These are phyloP conservation scores for Synanthedon formicaeformis DNA, from an alignment of 2,888 invertebrate species.

Conservation along the genomic window DNA sequence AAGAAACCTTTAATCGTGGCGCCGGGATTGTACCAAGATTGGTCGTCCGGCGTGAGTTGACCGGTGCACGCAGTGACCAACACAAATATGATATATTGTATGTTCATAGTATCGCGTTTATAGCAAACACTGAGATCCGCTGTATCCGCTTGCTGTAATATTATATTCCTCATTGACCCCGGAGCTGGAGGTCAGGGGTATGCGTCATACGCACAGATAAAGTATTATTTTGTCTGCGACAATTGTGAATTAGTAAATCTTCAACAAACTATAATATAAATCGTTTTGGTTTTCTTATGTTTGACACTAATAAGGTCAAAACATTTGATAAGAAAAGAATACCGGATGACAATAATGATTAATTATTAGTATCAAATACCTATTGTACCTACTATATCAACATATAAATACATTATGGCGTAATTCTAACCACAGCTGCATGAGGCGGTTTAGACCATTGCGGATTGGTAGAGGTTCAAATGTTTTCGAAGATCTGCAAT, in stretches of 20 bases:
- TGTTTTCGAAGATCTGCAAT: too few relatives aligned
- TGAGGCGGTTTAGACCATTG: too few relatives aligned
- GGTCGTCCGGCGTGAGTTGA: not conserved
- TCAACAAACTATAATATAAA: not conserved
- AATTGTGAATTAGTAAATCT: not conserved
- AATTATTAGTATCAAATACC: too few relatives aligned
- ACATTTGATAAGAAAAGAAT: not conserved
- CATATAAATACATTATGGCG: too few relatives aligned
- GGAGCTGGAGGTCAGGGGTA: constrained; percentile 19
- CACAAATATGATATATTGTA: not conserved
- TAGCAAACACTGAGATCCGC: not conserved
- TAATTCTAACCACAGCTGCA: too few relatives aligned
- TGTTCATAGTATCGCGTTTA: not conserved
- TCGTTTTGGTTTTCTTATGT: too few relatives aligned
- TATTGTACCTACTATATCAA: too few relatives aligned
- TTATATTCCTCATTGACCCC: constrained; percentile 18
- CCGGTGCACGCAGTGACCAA: not conserved
- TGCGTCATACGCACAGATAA: not conserved
- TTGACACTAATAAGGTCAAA: not conserved
- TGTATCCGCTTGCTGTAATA: constrained; percentile 11
- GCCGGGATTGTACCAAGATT: not conserved
- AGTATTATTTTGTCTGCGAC: not conserved
- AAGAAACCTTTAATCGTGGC: constrained; percentile 10
- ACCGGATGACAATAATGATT: not conserved
- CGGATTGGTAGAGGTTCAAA: too few relatives aligned